Evolutionary conservation across 2,113 vertebrate species (phyloP), one percentile per base, ranked within the genome.

Genomic region (Siphamia tubifer): DNA sequence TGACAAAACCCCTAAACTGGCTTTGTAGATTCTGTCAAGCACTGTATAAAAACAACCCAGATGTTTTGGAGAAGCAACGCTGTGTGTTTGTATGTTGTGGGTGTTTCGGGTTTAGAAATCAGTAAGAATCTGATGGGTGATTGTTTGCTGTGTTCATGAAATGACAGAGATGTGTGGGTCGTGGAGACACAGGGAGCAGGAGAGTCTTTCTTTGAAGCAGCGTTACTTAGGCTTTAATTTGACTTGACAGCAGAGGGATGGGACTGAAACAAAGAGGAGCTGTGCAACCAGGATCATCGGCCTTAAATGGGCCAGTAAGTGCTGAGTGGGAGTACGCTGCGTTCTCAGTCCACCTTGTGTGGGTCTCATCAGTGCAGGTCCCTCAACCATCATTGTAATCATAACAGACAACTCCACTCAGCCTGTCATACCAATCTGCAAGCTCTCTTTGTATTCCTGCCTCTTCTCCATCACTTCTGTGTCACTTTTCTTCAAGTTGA

Each of bases 241-340:
- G 62, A 79, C 81, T 90, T 80, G 85, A 79, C 73, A 65, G 57
- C 66, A 2, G 49, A 66, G 73, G n/a, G n/a, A n/a, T 9, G 60
- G 77, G 30, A 42, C 70, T 15, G 56, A 74, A 74, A 83, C 73
- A 83, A 68, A 89, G 74, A 62, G 36, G 52, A 76, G 80, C 74
- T 68, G 74, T 67, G 53, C 53, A 54, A 27, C 72, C 54, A 52
- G 79, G 82, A 79, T 92, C 83, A 83, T 91, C 74, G 77, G 79
- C 57, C 71, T 69, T 84, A 78, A 90, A 89, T 89, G 89, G 87
- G 63, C 70, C 79, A 27, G 81, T 81, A 84, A 90, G 90, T 76
- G 81, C 83, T 60, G 81, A 88, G 79, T 82, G 61, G 72, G 79
- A 73, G 79, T 52, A 67, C 66, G 42, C 56, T 68, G 48, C 45